Percentiles rank a stretch among this genome's conserved stretches.
Conservation (phyloP, 1,140 invertebrate species). For the Orussus abietinus region DNA sequence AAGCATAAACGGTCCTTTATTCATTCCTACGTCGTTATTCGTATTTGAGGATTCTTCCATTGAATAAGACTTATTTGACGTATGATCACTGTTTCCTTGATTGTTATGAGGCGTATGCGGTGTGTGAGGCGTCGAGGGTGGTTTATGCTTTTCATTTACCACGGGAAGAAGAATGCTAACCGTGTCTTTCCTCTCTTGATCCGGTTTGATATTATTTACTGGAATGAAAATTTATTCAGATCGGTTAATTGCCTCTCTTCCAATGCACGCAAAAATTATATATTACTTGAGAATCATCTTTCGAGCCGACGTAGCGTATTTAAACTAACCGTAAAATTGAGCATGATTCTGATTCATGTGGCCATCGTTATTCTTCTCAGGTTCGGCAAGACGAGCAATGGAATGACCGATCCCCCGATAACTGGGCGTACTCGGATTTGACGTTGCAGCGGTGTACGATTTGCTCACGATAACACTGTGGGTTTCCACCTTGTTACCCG, state of each 20-base stretch:
- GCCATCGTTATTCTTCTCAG: slow-evolving; percentile 36
- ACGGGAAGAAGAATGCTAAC: slow-evolving; percentile 25
- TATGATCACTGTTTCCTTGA: slow-evolving; percentile 34
- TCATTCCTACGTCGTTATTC: slow-evolving; percentile 49
- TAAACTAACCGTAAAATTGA: slow-evolving; percentile 39
- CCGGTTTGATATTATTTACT: slow-evolving; percentile 37
- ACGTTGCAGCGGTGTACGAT: slow-evolving; percentile 37
- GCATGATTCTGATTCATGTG: slow-evolving; percentile 35
- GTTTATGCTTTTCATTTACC: slow-evolving; percentile 41
- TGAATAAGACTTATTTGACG: slow-evolving; percentile 35
- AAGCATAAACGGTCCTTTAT: slow-evolving; percentile 68
- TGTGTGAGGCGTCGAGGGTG: slow-evolving; percentile 41
- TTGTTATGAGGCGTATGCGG: slow-evolving; percentile 42
- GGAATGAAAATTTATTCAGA: slow-evolving; percentile 14
- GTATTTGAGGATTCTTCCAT: slow-evolving; percentile 36
- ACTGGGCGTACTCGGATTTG: slow-evolving; percentile 42
- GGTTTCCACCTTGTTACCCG: slow-evolving; percentile 41
- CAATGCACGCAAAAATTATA: neutral
- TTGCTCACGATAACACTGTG: slow-evolving; percentile 55
- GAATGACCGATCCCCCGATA: slow-evolving; percentile 42
- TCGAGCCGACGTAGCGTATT: neutral
- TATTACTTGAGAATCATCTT: neutral
- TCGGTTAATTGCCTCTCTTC: neutral
- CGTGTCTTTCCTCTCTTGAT: slow-evolving; percentile 41
- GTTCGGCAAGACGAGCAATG: slow-evolving; percentile 39